Percentiles rank a stretch among this genome's conserved stretches.
Evolutionary conservation across 2,797 vertebrate species (phyloP).

Genomic region (Eulemur coronatus): DNA sequence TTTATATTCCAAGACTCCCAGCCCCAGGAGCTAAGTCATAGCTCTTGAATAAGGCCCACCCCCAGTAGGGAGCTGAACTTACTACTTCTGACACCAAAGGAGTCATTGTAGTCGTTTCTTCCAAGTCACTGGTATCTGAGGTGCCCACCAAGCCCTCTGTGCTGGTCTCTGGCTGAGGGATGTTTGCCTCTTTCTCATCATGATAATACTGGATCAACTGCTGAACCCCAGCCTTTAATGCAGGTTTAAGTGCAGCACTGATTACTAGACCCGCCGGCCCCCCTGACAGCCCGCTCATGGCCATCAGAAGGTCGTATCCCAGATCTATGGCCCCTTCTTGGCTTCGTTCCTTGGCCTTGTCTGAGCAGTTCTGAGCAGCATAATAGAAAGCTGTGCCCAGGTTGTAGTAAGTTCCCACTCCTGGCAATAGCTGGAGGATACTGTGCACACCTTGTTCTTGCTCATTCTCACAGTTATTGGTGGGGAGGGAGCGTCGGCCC

Average conservation of each 20-base stretch:
- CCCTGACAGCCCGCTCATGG: conserved; percentile 79
- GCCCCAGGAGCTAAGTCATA: background rate
- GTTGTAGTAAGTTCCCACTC: conserved; percentile 90
- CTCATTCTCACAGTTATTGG: conserved; percentile 81
- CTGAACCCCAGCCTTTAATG: conserved; percentile 88
- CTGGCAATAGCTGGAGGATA: conserved; percentile 89
- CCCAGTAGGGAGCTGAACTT: background rate
- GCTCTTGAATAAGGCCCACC: background rate
- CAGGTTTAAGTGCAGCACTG: conserved; percentile 88
- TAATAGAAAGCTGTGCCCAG: conserved; percentile 93
- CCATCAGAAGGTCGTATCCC: conserved; percentile 89
- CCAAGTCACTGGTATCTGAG: background rate
- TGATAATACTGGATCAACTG: conserved; percentile 83
- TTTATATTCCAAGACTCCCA: background rate
- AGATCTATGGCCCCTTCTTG: conserved; percentile 89
- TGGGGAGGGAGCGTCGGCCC: background rate
- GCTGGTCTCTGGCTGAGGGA: background rate
- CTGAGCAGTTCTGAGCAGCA: conserved; percentile 88
- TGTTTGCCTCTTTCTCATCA: conserved; percentile 75
- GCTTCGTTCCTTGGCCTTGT: conserved; percentile 88
- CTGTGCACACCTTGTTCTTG: conserved; percentile 86
- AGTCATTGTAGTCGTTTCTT: background rate
- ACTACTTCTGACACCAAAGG: background rate
- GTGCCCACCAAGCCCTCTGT: background rate
- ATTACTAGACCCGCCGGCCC: conserved; percentile 84